These are phyloP conservation scores for Cephalopterus ornatus DNA, from an alignment of 2,113 vertebrate species.

Conservation along the genomic window DNA sequence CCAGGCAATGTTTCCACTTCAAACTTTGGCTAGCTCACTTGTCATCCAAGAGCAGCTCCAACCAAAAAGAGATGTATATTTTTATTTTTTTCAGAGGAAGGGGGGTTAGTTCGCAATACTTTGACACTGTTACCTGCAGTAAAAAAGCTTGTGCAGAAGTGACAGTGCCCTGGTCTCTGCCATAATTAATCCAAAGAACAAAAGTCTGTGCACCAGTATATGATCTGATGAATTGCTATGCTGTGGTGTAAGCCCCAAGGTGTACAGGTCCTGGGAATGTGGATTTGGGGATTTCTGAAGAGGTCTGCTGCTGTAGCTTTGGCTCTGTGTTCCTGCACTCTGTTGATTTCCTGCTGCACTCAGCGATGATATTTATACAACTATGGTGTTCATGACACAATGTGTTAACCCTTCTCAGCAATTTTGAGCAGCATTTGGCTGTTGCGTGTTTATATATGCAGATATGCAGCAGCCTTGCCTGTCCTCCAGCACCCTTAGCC, in stretches of 20 bases:
- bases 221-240: background rate
- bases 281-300: background rate
- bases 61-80: background rate
- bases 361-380: background rate
- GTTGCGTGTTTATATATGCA: background rate
- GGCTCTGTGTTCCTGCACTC: background rate
- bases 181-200: background rate
- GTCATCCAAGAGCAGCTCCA: background rate
- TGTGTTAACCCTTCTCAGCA: background rate
- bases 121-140: background rate
- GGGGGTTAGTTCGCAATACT: background rate
- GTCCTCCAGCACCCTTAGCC: background rate
- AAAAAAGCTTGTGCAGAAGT: background rate
- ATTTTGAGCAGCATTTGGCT: background rate
- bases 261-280: background rate
- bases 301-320: background rate
- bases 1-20: background rate
- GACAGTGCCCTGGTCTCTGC: background rate
- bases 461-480: background rate
- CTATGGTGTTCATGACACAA: background rate
- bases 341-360: background rate
- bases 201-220: background rate
- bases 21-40: background rate
- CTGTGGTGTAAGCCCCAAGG: background rate
- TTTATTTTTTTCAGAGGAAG: background rate